Percentiles rank a stretch among this genome's conserved stretches.
Conservation (phyloP, 64 coral and sea anemone genomes). For the Montipora sp. region DNA sequence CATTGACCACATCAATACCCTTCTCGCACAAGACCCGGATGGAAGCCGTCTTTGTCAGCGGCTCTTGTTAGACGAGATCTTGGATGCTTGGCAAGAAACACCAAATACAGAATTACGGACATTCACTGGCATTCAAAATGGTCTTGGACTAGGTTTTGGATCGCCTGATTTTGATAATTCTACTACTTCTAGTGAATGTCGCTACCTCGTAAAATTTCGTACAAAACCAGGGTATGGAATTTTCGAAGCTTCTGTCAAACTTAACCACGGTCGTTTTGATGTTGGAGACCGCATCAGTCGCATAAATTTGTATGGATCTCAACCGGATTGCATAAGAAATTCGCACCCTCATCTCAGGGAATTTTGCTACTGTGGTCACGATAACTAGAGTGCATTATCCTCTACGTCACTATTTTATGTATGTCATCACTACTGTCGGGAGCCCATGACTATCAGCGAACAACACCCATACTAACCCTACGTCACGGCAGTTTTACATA, state of each 20-base stretch:
- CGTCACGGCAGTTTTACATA: too few relatives aligned
- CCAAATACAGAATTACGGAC: slow-evolving; percentile 74
- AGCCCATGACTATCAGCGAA: too few relatives aligned
- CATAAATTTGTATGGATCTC: slow-evolving; percentile 85
- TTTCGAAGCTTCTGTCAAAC: slow-evolving; percentile 77
- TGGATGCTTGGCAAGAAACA: slow-evolving; percentile 73
- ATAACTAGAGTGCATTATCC: not conserved
- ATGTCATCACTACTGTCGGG: too few relatives aligned
- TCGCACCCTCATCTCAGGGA: slow-evolving; percentile 74
- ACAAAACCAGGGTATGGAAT: slow-evolving; percentile 62
- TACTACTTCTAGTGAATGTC: slow-evolving; percentile 58
- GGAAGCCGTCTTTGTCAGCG: slow-evolving; percentile 31
- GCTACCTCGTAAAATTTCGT: slow-evolving; percentile 78
- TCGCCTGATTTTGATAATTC: slow-evolving; percentile 52
- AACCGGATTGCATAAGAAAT: slow-evolving; percentile 75
- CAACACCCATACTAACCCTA: too few relatives aligned
- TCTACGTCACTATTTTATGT: not conserved
- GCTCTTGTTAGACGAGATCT: slow-evolving; percentile 59
- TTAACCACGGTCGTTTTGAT: slow-evolving; percentile 60
- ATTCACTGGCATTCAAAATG: slow-evolving; percentile 71
- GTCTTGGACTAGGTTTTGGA: slow-evolving; percentile 76
- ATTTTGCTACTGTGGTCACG: slow-evolving; percentile 78
- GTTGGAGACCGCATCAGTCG: slow-evolving; percentile 79
- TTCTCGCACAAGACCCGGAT: slow-evolving; percentile 4
- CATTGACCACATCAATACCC: slow-evolving; percentile 63